Evolutionary conservation across 2,888 invertebrate genomes (phyloP), one percentile per base, ranked within the genome.

Genomic region (Caenorhabditis panamensis): DNA sequence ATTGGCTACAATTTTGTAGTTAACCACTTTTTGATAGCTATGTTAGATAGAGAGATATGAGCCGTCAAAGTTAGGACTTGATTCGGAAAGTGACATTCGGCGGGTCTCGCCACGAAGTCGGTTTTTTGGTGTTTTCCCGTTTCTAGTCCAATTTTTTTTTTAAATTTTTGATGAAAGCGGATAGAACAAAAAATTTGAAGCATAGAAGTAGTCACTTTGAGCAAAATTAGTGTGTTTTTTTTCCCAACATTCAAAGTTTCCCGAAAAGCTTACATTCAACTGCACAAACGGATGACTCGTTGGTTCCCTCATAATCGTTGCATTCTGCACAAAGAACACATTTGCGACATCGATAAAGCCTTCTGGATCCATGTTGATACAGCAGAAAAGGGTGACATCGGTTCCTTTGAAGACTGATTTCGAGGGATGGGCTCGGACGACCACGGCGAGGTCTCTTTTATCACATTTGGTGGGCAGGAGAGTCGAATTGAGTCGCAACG

Each of bases 281-380:
- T 37, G 28, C 2, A 59, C 80, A 47, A 89, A 90, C 16, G 90
- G 90, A 62, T 86, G 87, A 8, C 82, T 73, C 0, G 87, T 88
- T 5, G 90, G 82, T 68, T 90, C 89, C 11, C 89, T 73, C 31
- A 85, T 83, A 9, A 88, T 75, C 0, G 90, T 89, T 2, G 84
- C 85, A 59, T 90, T 90, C 56, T 90, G 90, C n/a, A 90, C 81
- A 75, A 90, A 90, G n/a, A 86, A 82, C 11, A 89, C 86, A 26
- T 64, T 79, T 18, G 82, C 71, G 18, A 78, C 79, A 49, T 85
- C 85, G 58, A 90, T 84, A 59, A 86, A 86, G 9, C 83, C 84
- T 9, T 86, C 82, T 13, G 90, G 90, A 77, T 90, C 90, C 49
- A 90, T 72, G 78, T 90, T 90, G 44, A 90, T 76, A 66, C 90